Conservation (phyloP, 2,797 vertebrate species). For the Periparus ater region DNA sequence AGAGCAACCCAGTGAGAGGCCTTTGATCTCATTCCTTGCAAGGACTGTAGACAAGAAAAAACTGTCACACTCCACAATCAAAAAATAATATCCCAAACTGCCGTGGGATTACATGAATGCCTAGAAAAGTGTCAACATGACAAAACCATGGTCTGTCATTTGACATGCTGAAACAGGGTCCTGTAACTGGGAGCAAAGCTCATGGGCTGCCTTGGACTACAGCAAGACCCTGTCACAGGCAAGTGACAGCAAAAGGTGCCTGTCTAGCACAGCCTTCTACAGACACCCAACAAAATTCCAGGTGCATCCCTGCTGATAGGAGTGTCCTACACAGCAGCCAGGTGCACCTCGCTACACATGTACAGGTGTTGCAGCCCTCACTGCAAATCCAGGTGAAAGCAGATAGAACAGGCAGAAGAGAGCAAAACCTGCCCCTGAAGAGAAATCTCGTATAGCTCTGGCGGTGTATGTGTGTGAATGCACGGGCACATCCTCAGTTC, state of each 20-base stretch:
- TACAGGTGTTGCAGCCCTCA: accelerated
- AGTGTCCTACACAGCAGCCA: neutral
- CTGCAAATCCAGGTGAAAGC: neutral
- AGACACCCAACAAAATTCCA: neutral
- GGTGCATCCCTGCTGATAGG: neutral
- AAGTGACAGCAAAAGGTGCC: neutral
- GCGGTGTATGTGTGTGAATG: accelerated
- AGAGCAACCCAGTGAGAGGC: neutral
- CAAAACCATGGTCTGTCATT: neutral
- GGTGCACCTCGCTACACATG: accelerated
- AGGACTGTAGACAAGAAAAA: neutral
- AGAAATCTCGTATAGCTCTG: neutral
- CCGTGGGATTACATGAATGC: neutral
- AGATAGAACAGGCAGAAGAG: neutral
- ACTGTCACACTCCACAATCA: neutral
- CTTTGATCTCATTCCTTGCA: neutral
- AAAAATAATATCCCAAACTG: neutral
- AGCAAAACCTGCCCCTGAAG: neutral
- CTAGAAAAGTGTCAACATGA: neutral
- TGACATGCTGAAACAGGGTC: neutral
- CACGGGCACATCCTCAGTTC: neutral
- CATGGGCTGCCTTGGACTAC: neutral
- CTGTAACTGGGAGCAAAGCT: neutral
- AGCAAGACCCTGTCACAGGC: neutral
- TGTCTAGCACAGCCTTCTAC: neutral